Evolutionary conservation across 2,888 invertebrate species (phyloP).

Genomic region (Drosophila quasianomalipes): DNA sequence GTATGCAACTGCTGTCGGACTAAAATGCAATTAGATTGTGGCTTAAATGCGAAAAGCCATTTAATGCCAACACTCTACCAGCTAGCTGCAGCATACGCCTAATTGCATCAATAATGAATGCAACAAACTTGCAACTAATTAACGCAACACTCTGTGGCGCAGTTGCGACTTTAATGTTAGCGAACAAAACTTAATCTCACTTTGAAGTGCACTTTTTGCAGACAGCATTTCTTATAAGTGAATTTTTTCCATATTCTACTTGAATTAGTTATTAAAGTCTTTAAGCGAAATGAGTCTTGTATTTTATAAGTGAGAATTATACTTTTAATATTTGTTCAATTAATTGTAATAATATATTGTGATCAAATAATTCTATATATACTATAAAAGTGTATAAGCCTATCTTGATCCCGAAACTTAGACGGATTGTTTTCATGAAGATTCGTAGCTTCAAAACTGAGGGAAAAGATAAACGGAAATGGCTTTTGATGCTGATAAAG

Average conservation of each 20-base stretch:
- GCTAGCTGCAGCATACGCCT: slow-evolving; percentile 23
- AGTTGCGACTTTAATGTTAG: slow-evolving; percentile 13
- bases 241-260: neutral
- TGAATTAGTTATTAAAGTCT: neutral
- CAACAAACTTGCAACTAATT: slow-evolving; percentile 38
- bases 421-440: neutral
- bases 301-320: neutral
- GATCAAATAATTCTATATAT: neutral
- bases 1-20: neutral
- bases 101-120: slow-evolving; percentile 54
- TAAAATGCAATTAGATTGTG: slow-evolving; percentile 34
- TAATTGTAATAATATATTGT: neutral
- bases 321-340: neutral
- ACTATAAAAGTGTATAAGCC: neutral
- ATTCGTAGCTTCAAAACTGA: neutral
- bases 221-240: neutral
- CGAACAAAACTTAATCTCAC: neutral
- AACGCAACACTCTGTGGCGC: slow-evolving; percentile 27
- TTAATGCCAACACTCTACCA: slow-evolving; percentile 3
- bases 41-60: slow-evolving; percentile 24
- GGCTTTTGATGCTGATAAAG: neutral
- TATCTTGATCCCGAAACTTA: neutral
- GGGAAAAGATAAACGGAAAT: neutral
- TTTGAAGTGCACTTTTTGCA: neutral
- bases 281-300: neutral